These are phyloP conservation scores for Acanthopagrus latus DNA, from an alignment of 2,797 vertebrate genomes.

Conservation along the genomic window DNA sequence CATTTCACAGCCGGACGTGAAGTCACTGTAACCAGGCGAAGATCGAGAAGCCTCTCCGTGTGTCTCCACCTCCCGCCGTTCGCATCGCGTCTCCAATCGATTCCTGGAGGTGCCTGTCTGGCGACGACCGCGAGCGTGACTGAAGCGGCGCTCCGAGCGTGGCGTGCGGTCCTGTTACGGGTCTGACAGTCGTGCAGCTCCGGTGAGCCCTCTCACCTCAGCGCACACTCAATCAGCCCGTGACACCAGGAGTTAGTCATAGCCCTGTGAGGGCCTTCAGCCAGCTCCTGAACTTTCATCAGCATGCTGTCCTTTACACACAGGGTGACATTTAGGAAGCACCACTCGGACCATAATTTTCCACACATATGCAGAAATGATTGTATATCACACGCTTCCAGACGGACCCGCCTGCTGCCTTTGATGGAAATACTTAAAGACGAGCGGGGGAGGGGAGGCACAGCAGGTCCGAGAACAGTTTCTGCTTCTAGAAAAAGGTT, in stretches of 20 bases:
- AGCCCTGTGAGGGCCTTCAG: no score
- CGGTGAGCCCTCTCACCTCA: slow-evolving; percentile 27
- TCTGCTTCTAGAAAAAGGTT: slow-evolving; percentile 13
- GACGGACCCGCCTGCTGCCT: not conserved
- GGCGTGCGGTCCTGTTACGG: slow-evolving; percentile 34
- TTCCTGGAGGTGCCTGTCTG: slow-evolving; percentile 47
- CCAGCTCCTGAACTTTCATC: slow-evolving; percentile 64
- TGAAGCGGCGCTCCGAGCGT: slow-evolving; percentile 43
- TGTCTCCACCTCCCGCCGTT: slow-evolving; percentile 31
- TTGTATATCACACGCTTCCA: not conserved
- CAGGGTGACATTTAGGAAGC: slow-evolving; percentile 61
- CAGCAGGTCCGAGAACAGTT: not conserved
- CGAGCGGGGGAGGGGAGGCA: not conserved
- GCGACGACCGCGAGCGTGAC: slow-evolving; percentile 38
- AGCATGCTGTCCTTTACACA: slow-evolving; percentile 57
- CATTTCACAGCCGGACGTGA: slow-evolving; percentile 17
- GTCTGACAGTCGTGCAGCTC: slow-evolving; percentile 27
- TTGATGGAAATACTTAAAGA: not conserved
- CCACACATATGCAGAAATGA: slow-evolving; percentile 33
- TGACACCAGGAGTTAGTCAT: slow-evolving; percentile 72
- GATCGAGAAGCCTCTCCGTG: not conserved
- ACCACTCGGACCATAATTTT: not conserved
- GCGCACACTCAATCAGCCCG: slow-evolving; percentile 42
- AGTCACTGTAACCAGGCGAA: slow-evolving; percentile 29
- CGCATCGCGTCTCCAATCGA: slow-evolving; percentile 50